Evolutionary conservation across 2,113 vertebrate genomes (phyloP), one percentile per base, ranked within the genome.

Genomic region (Vimba vimba): DNA sequence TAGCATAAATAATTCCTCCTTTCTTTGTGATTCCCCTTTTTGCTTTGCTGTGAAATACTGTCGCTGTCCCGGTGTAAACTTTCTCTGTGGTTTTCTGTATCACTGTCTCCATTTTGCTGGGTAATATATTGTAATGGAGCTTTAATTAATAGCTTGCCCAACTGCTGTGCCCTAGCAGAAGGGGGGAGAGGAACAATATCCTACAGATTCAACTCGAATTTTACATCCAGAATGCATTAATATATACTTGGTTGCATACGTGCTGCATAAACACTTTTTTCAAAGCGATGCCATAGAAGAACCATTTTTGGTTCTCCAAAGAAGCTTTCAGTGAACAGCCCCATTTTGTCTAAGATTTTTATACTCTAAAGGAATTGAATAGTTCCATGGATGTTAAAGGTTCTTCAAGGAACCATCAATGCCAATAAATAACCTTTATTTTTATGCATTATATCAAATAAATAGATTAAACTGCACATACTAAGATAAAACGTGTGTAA

Each of bases 131-230:
- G 82, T 86, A 86, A 90, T 87, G 86, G 84, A 23, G 62, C 47
- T 87, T 91, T 91, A 90, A 90, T 90, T 88, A 87, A 91, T 91
- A 88, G 86, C 79, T 79, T 86, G 78, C 68, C 88, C 87, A 55
- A 88, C 87, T 88, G 68, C 25, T 87, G 85, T 82, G 68, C 55
- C 64, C 52, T 52, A 36, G 60, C 85, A 86, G 82, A 87, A 87
- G 47, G 25, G 68, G 1, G 23, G 79, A 83, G 30, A 45, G 64
- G 66, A 68, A 87, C 64, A 60, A 71, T 79, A 69, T 80, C 69
- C 80, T 60, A 23, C 27, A 64, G 30, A 45, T 23, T 83, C n/a
- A 23, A 23, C 30, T 13, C 21, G 7, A 36, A 68, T 79, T 52
- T 60, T 52, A 66, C 64, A 23, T n/a, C 57, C 4, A 43, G 36